phyloP scores from a whole-genome alignment of 2,797 vertebrate genomes.

The Mormyrops attenuatus region DNA sequence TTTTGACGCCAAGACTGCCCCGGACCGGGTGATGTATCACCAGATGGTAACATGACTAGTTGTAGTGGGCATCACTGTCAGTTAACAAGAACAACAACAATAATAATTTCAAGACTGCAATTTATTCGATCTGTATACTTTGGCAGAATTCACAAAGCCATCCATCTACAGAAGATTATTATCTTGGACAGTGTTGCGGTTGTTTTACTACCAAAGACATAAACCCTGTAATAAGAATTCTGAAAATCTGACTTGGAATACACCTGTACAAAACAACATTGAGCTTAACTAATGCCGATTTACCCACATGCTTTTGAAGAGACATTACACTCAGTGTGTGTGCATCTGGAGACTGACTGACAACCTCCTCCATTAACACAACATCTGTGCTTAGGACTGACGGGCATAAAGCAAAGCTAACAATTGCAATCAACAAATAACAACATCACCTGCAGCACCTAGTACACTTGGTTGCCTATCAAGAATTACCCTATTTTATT shows the following conservation, averaged over 20 bases:
- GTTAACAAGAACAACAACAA: neutral
- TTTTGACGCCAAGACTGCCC: neutral
- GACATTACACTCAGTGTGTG: neutral
- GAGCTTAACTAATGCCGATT: neutral
- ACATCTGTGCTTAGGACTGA: neutral
- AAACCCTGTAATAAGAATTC: neutral
- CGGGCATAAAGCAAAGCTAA: neutral
- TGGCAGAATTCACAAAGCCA: neutral
- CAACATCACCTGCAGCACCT: neutral
- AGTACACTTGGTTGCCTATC: neutral
- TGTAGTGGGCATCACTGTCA: neutral
- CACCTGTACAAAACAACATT: neutral
- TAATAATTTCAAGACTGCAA: neutral
- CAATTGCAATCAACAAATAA: neutral
- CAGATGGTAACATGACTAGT: neutral
- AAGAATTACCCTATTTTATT: neutral
- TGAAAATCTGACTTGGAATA: neutral
- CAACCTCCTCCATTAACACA: neutral
- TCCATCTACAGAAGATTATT: neutral
- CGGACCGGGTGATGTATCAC: neutral
- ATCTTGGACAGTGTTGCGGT: neutral
- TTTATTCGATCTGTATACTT: neutral
- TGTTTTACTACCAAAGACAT: neutral
- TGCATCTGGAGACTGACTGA: neutral
- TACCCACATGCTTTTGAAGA: neutral